Conservation (phyloP, 2,113 vertebrate genomes). For the Cavia aperea region DNA sequence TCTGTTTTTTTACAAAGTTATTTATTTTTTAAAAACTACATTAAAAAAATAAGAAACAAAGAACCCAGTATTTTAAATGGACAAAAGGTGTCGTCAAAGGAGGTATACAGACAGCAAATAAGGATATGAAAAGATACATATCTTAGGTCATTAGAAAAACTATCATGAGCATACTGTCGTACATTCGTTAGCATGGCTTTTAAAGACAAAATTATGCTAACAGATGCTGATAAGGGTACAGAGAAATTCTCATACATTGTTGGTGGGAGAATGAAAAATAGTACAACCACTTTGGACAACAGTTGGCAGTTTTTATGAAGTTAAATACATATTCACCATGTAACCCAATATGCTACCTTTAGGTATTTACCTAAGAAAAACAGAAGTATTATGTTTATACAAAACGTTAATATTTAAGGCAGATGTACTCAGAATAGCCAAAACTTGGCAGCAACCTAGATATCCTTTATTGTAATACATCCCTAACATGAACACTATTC, state of each 20-base stretch:
- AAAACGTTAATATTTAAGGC: constrained; percentile 17
- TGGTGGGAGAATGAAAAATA: neutral
- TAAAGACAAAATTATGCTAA: neutral
- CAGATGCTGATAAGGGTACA: neutral
- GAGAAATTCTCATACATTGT: neutral
- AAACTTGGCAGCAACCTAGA: neutral
- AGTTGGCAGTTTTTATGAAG: neutral
- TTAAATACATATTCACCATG: neutral
- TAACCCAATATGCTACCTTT: neutral
- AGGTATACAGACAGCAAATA: neutral
- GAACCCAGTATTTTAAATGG: neutral
- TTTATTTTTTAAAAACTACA: neutral
- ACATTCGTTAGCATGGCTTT: neutral
- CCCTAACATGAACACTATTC: neutral
- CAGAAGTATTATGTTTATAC: neutral
- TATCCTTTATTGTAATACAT: neutral
- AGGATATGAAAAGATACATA: neutral
- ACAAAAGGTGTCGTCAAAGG: neutral
- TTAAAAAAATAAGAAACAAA: neutral
- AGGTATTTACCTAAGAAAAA: neutral
- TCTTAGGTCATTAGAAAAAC: neutral
- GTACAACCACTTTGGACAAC: neutral
- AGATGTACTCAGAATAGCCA: neutral
- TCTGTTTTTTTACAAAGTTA: neutral
- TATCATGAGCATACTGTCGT: neutral